phyloP scores from a whole-genome alignment of 2,113 vertebrate genomes.

The Ameiurus melas region DNA sequence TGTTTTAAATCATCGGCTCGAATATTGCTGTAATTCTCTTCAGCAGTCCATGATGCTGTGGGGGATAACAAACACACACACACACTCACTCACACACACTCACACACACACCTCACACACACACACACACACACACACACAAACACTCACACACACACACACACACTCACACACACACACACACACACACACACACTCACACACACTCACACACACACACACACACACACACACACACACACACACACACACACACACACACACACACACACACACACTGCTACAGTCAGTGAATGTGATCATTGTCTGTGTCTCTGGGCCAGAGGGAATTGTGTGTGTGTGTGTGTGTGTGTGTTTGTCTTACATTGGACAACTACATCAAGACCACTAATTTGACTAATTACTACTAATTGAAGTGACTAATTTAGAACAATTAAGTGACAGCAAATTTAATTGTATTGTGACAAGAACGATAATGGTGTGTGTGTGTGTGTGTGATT shows the following conservation, averaged over 20 bases:
- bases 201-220: no score
- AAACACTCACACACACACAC: background rate
- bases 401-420: conserved; percentile 14
- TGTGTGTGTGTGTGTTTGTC: conserved; percentile 11
- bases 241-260: background rate
- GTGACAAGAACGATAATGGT: background rate
- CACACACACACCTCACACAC: no score
- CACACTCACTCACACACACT: no score
- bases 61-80: background rate
- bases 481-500: background rate
- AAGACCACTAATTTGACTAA: background rate
- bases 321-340: background rate
- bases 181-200: no score
- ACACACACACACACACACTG: background rate
- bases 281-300: background rate
- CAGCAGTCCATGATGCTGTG: background rate
- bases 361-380: background rate
- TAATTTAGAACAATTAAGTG: background rate
- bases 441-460: conserved; percentile 1
- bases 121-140: background rate
- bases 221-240: conserved; percentile 12
- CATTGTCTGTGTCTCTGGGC: background rate
- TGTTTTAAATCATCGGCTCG: conserved; percentile 15
- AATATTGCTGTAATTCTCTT: conserved; percentile 10
- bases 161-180: background rate